Evolutionary conservation across 1,140 invertebrate species (phyloP).

Genomic region (Papilio aristodemus): DNA sequence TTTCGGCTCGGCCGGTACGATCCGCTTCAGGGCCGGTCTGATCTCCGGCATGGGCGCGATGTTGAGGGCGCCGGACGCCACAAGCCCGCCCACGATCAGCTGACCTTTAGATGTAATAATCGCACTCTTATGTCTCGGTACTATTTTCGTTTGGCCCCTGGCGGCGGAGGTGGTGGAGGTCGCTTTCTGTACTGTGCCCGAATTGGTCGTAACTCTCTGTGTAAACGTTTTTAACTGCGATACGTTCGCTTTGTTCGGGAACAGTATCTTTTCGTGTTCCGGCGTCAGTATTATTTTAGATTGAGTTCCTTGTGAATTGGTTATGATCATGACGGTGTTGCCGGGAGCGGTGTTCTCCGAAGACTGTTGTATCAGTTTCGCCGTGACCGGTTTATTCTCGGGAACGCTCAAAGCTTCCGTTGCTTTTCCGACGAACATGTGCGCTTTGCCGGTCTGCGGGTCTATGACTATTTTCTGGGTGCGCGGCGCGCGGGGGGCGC

Average conservation of each 20-base stretch:
- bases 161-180: conserved; percentile 51
- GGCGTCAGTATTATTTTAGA: conserved; percentile 81
- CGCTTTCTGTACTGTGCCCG: conserved; percentile 50
- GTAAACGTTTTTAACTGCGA: conserved; percentile 73
- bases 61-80: conserved; percentile 52
- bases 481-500: conserved; percentile 55
- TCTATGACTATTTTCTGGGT: conserved; percentile 77
- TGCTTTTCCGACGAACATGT: conserved; percentile 65
- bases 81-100: conserved; percentile 71
- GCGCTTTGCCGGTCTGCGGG: conserved; percentile 71
- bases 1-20: conserved; percentile 59
- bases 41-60: conserved; percentile 74
- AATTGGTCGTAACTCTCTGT: conserved; percentile 58
- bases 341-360: conserved; percentile 56
- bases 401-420: conserved; percentile 42
- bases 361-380: conserved; percentile 66
- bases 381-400: conserved; percentile 77
- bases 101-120: conserved; percentile 81
- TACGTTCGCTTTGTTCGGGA: conserved; percentile 71
- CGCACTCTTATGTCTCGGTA: conserved; percentile 71
- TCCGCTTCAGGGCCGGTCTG: conserved; percentile 59
- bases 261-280: conserved; percentile 81
- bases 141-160: conserved; percentile 64
- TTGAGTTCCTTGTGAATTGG: conserved; percentile 81
- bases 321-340: conserved; percentile 82